Conservation (phyloP, 1,140 invertebrate species). For the Drosophila neocordata region DNA sequence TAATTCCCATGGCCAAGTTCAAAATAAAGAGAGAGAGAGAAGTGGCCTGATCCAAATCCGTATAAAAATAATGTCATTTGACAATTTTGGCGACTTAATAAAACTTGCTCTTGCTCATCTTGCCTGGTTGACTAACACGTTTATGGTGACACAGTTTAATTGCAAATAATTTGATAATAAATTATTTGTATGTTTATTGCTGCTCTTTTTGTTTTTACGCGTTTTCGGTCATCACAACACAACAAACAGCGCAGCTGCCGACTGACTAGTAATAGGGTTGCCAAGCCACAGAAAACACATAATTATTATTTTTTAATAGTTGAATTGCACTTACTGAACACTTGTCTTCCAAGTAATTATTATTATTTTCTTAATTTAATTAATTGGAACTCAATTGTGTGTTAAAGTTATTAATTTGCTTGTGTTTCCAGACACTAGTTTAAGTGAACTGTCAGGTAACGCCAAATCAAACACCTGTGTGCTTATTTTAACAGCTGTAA, state of each 20-base stretch:
- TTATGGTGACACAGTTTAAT: slow-evolving; percentile 30
- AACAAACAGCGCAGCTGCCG: slow-evolving; percentile 62
- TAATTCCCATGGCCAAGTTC: slow-evolving; percentile 67
- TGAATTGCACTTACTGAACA: not conserved
- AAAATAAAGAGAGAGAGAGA: slow-evolving; percentile 25
- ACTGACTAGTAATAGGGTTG: slow-evolving; percentile 36
- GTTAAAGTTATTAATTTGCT: not conserved
- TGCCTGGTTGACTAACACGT: slow-evolving; percentile 24
- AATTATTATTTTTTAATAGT: slow-evolving; percentile 1
- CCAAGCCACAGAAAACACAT: slow-evolving; percentile 13
- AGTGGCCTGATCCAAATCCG: slow-evolving; percentile 43
- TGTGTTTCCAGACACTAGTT: not conserved
- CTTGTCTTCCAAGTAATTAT: not conserved
- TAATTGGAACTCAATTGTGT: not conserved
- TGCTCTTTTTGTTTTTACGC: slow-evolving; percentile 50
- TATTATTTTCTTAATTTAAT: not conserved
- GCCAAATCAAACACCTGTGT: slow-evolving; percentile 37
- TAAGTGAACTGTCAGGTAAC: slow-evolving; percentile 28
- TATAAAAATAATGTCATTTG: not conserved
- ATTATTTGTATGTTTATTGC: slow-evolving; percentile 59
- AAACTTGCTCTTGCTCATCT: not conserved
- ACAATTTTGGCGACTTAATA: not conserved
- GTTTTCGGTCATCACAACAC: slow-evolving; percentile 59
- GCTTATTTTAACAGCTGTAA: slow-evolving; percentile 15
- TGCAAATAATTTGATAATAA: slow-evolving; percentile 37